Base-by-base conservation (phyloP, 2,113 vertebrate genomes). In the human (Homo sapiens) region DNA sequence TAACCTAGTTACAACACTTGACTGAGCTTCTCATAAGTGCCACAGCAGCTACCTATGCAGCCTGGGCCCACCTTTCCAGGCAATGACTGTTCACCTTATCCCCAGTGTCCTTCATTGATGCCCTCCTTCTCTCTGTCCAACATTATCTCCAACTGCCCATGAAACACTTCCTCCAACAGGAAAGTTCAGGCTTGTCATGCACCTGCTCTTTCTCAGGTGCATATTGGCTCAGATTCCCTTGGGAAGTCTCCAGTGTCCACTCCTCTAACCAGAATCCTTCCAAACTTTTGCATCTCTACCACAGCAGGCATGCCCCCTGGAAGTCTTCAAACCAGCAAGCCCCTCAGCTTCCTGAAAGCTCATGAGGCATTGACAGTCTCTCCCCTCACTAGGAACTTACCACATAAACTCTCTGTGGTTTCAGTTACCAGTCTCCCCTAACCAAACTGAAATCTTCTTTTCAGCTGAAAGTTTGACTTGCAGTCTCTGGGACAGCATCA, bases 401-500 rank as follows among this genome's bases (percentile, higher is more conserved):
- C 35, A 59, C 32, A 66, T 43, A 73, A 61, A 64, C 17, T 85
- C 22, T 93, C 73, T 59, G 43, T 14, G 30, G 23, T 4, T 6
- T 35, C 20, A 12, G 13, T 57, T 83, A 80, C 25, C 45, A 59
- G 30, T 73, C 70, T 73, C 43, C 25, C 40, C 32, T 92, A 68
- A 78, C 12, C 73, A 92, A 59, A 83, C 25, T 25, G 8, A 68
- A 50, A 20, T 52, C 17, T 32, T 27, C 38, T 22, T 94, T 88
- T 20, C 25, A 6, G 20, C 45, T 30, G 7, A 83, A 93, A 35
- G 22, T 35, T 20, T 68, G 4, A 3, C 35, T 43, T 59, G 3
- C 0, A 38, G 17, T 35, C 43, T 68, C 52, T 61, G 16, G 18
- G 35, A 17, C 55, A 27, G 12, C 61, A 6, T 12, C 0, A 0